Base-by-base conservation (phyloP, 2,113 vertebrate species). In the Hippolais icterina region DNA sequence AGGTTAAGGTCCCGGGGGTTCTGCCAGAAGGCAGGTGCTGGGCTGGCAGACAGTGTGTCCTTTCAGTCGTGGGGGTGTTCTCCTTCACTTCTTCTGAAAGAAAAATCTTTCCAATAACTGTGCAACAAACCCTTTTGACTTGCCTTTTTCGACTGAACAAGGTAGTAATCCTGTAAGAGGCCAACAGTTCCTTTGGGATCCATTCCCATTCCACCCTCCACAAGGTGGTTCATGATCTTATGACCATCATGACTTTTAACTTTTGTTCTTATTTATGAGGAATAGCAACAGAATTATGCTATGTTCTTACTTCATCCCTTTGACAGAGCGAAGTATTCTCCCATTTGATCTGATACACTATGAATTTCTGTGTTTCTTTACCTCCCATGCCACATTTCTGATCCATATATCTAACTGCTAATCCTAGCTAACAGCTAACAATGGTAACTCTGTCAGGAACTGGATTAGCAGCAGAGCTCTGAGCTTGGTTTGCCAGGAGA, bases 11-110 rank as follows among this genome's bases (percentile, higher is more conserved):
- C 82, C 86, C 80, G 89, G 66, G 91, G 89, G 76, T 77, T 85
- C 46, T 95, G 87, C 71, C 94, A 96, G 93, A 96, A 96, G 89
- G 84, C 78, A 83, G 95, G 64, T 59, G 84, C 89, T 90, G 78
- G 69, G 74, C 59, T 87, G 74, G 84, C 91, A 94, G 69, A 65
- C 42, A 0, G 63, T 0, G 0, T n/a, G 59, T 82, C 46, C 44
- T 81, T 76, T 72, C 78, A 66, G 90, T 66, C 66, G 20, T 21
- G 19, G 33, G 33, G 19, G 4, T 93, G n/a, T 10, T 61, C 53
- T 80, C 84, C 89, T 96, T 94, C 81, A 77, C 37, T 75, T 33
- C 57, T 71, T 56, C 41, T 87, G 70, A 78, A 92, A 87, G 35
- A 54, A 87, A 75, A 81, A 18, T 60, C 56, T 57, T 50, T 28